These are phyloP conservation scores for Lepidurus couesii DNA, from an alignment of 1,140 invertebrate species.

Conservation along the genomic window DNA sequence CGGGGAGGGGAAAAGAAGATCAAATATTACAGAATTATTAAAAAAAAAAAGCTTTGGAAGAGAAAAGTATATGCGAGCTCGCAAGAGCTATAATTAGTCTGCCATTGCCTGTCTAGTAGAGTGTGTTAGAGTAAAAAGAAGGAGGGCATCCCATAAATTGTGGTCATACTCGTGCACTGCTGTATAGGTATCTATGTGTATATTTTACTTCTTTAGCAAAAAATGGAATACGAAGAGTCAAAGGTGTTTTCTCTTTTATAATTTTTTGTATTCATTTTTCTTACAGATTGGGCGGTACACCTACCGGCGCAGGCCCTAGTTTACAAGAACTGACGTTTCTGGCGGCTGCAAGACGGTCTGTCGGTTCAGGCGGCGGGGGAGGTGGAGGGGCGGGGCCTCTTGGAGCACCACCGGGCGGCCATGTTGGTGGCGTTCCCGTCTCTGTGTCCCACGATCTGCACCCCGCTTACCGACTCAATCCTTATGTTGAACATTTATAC, in stretches of 20 bases:
- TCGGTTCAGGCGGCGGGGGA: constrained; percentile 38
- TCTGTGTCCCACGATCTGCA: constrained; percentile 49
- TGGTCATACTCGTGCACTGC: background rate
- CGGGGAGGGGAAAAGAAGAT: background rate
- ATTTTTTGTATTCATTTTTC: background rate
- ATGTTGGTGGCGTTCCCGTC: constrained; percentile 43
- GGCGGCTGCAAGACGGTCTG: constrained; percentile 46
- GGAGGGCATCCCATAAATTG: background rate
- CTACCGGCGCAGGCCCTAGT: constrained; percentile 39
- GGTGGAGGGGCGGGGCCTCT: constrained; percentile 29
- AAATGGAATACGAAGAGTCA: background rate
- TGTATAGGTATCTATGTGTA: no score
- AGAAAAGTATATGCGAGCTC: background rate
- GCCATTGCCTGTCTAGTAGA: background rate
- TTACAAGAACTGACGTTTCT: constrained; percentile 46
- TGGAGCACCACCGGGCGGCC: constrained; percentile 42
- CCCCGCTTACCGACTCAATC: constrained; percentile 58
- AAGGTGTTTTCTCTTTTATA: background rate
- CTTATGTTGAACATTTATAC: constrained; percentile 64
- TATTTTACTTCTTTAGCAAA: background rate
- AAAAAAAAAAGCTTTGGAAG: background rate
- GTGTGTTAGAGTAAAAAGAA: background rate
- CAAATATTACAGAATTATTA: background rate
- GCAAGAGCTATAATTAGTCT: constrained; percentile 12
- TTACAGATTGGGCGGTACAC: constrained; percentile 29